phyloP scores from a whole-genome alignment of 2,888 invertebrate genomes.

The Agonum fuliginosum region DNA sequence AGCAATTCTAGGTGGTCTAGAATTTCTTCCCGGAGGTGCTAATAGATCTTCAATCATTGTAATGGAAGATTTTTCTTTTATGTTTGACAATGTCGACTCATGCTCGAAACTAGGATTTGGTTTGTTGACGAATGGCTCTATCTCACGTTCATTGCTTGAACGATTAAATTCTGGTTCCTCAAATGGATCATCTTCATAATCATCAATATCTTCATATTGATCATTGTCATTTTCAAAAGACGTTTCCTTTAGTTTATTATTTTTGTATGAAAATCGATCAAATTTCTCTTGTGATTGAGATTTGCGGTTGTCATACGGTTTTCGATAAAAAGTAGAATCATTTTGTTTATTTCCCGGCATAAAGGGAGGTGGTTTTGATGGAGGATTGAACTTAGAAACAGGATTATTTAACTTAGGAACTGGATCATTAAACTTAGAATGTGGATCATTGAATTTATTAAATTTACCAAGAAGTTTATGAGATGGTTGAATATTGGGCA shows the following conservation, averaged over 20 bases:
- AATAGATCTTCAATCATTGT: conserved; percentile 90
- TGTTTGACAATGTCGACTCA: not conserved
- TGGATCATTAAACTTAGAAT: not conserved
- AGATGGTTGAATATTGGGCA: not conserved
- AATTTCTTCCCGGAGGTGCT: conserved; percentile 85
- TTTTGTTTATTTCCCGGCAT: not conserved
- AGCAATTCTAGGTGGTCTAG: conserved; percentile 87
- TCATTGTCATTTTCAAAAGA: conserved; percentile 14
- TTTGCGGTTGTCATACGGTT: conserved; percentile 8
- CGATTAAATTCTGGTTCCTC: conserved; percentile 33
- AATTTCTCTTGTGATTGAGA: conserved; percentile 3
- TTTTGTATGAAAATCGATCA: conserved; percentile 2
- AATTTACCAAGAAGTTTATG: conserved; percentile 9
- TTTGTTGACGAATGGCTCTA: conserved; percentile 66
- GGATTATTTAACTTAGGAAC: conserved; percentile 35
- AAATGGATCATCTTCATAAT: conserved; percentile 37
- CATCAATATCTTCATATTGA: conserved; percentile 36
- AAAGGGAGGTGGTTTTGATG: not conserved
- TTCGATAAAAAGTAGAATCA: not conserved
- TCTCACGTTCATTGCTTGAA: conserved; percentile 70
- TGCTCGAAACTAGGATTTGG: conserved; percentile 43
- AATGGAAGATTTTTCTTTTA: conserved; percentile 63
- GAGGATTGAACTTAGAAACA: not conserved
- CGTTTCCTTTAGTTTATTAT: conserved; percentile 9
- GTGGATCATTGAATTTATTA: conserved; percentile 31